phyloP scores from a whole-genome alignment of 1,140 invertebrate genomes.

The Brachionus plicatilis region DNA sequence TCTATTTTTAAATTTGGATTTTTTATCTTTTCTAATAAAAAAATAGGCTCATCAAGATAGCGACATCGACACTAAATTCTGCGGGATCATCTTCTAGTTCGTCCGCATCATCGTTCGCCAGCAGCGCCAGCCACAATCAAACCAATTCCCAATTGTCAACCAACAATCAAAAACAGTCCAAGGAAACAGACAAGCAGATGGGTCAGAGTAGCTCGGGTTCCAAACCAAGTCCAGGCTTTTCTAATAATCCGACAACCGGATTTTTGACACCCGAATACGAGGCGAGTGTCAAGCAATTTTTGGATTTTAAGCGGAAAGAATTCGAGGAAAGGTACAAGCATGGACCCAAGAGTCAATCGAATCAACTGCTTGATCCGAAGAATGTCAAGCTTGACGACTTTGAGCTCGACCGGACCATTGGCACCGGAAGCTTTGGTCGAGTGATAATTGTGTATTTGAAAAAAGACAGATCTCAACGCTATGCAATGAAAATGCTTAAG shows the following conservation, averaged over 20 bases:
- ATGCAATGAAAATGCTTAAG: slow-evolving; percentile 39
- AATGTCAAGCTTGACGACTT: slow-evolving; percentile 71
- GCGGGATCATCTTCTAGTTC: not conserved
- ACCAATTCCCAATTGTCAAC: not conserved
- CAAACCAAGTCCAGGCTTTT: not conserved
- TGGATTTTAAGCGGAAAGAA: slow-evolving; percentile 30
- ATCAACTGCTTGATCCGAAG: not conserved
- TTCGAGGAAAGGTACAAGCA: slow-evolving; percentile 39
- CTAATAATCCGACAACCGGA: slow-evolving; percentile 1
- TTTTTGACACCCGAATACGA: slow-evolving; percentile 31
- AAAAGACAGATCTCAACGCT: slow-evolving; percentile 10
- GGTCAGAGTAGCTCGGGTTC: not conserved
- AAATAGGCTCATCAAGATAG: slow-evolving; percentile 30
- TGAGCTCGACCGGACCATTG: slow-evolving; percentile 68
- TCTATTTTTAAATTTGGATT: not conserved
- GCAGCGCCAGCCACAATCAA: not conserved
- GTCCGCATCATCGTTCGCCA: not conserved
- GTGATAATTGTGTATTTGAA: slow-evolving; percentile 33
- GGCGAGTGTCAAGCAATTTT: slow-evolving; percentile 31
- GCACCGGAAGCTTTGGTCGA: slow-evolving; percentile 36
- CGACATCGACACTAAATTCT: slow-evolving; percentile 17
- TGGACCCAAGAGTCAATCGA: not conserved
- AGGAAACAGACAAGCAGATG: slow-evolving; percentile 7
- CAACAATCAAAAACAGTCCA: not conserved
- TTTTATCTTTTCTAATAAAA: not conserved